Percentiles rank a stretch among this genome's conserved stretches.
phyloP scores from a whole-genome alignment of 2,113 vertebrate species.

The Catharus bicknelli region DNA sequence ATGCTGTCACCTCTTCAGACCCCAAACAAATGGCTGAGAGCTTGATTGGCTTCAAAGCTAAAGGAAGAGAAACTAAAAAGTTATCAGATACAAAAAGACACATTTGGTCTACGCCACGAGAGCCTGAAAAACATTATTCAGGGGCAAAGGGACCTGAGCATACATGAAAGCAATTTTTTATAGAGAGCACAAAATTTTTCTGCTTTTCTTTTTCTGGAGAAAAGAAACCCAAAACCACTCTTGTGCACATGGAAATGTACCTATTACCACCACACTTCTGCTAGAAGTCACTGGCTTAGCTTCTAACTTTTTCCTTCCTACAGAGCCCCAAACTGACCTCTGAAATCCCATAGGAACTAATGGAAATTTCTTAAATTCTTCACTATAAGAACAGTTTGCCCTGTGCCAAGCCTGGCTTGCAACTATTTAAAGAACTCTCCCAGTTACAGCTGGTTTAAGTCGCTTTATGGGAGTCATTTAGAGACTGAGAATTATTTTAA shows the following conservation, averaged over 20 bases:
- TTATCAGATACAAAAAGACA: not conserved
- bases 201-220: not conserved
- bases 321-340: constrained; percentile 6
- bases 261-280: not conserved
- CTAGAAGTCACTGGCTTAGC: not conserved
- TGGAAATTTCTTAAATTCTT: constrained; percentile 51
- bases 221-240: not conserved
- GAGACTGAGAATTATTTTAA: constrained; percentile 32
- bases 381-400: not conserved
- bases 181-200: not conserved
- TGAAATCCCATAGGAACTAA: constrained; percentile 41
- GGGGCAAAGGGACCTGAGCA: not conserved
- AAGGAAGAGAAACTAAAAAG: not conserved
- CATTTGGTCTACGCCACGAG: not conserved
- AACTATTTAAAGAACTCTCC: constrained; percentile 37
- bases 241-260: not conserved
- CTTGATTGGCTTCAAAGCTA: not conserved
- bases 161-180: not conserved
- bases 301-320: constrained; percentile 12
- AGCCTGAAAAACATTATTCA: not conserved
- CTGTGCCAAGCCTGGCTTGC: not conserved
- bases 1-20: not conserved
- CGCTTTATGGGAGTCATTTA: not conserved
- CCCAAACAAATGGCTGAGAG: not conserved
- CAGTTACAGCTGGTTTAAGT: not conserved